phyloP scores from a whole-genome alignment of 2,888 invertebrate genomes.

The Teinopalpus imperialis region DNA sequence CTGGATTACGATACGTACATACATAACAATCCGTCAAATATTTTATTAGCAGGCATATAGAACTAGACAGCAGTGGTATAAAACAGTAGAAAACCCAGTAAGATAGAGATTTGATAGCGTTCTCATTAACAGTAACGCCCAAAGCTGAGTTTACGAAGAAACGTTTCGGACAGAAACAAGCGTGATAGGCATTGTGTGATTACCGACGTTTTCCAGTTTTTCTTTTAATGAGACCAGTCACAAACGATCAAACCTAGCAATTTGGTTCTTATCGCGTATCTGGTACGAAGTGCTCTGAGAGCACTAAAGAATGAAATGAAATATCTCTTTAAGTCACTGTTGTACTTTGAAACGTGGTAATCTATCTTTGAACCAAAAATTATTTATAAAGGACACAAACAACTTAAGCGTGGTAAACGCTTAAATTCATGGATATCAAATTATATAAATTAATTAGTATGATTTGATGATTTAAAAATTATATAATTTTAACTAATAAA shows the following conservation, averaged over 20 bases:
- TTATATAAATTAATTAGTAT: too few relatives aligned
- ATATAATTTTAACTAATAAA: too few relatives aligned
- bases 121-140: conserved; percentile 53
- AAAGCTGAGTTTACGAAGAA: conserved; percentile 45
- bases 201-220: conserved; percentile 56
- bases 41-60: too few relatives aligned
- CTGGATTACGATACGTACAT: too few relatives aligned
- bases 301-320: not conserved
- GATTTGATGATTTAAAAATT: too few relatives aligned
- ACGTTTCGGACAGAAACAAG: conserved; percentile 50
- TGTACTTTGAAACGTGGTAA: not conserved
- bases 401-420: too few relatives aligned
- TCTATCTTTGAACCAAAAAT: not conserved
- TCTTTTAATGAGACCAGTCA: conserved; percentile 61
- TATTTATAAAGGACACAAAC: too few relatives aligned
- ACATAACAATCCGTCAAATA: too few relatives aligned
- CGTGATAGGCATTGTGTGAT: conserved; percentile 56
- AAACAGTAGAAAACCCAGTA: conserved; percentile 31
- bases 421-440: too few relatives aligned
- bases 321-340: too few relatives aligned
- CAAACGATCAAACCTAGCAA: conserved; percentile 7
- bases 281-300: not conserved
- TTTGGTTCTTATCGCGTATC: conserved; percentile 1
- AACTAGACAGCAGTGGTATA: too few relatives aligned
- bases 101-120: conserved; percentile 37